Conservation (phyloP, 2,888 invertebrate genomes). For the Neocrepidodera transversa region DNA sequence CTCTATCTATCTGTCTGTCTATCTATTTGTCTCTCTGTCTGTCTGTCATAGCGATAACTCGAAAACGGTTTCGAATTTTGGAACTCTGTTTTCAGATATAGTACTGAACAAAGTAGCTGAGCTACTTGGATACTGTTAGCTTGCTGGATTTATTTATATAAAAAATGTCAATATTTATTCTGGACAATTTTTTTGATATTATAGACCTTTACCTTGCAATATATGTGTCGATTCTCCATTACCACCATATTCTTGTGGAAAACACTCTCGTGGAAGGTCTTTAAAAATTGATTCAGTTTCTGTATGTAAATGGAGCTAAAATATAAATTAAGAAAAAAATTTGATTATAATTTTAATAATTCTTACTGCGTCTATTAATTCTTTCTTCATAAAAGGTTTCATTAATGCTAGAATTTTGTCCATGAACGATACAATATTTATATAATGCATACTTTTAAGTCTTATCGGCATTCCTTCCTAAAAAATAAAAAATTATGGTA, state of each 20-base stretch:
- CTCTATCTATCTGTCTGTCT: too few relatives aligned
- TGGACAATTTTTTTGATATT: too few relatives aligned
- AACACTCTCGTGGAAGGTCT: conserved; percentile 63
- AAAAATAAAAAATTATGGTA: conserved; percentile 48
- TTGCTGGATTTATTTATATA: too few relatives aligned
- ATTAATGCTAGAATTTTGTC: conserved; percentile 62
- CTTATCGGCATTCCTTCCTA: conserved; percentile 63
- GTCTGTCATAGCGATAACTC: too few relatives aligned
- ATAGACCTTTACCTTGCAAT: conserved; percentile 38
- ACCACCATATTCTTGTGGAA: conserved; percentile 72
- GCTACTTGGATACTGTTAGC: too few relatives aligned
- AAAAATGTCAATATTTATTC: too few relatives aligned
- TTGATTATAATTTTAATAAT: neutral
- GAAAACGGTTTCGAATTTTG: too few relatives aligned
- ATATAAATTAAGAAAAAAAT: neutral
- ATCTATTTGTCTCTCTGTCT: too few relatives aligned
- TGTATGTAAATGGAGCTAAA: neutral
- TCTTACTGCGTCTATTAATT: conserved; percentile 53
- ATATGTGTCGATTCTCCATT: conserved; percentile 20
- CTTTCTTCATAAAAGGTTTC: conserved; percentile 65
- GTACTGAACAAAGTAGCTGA: too few relatives aligned
- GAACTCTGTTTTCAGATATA: too few relatives aligned
- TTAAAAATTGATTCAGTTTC: conserved; percentile 36
- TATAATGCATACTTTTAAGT: conserved; percentile 62
- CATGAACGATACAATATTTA: conserved; percentile 61